Conservation (phyloP, 2,888 invertebrate genomes). For the Mythimna lalbum region DNA sequence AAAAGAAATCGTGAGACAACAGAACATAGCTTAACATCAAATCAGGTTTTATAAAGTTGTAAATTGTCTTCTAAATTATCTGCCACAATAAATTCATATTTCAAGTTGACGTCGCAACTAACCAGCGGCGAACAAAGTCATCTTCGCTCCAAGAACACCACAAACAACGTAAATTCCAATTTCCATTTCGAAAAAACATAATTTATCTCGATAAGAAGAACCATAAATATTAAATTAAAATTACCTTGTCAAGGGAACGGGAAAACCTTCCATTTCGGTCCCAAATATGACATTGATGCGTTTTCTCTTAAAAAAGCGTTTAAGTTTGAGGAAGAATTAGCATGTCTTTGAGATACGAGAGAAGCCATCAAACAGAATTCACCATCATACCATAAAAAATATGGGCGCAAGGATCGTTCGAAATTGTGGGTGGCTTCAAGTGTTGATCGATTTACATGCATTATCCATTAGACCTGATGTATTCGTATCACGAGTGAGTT, state of each 20-base stretch:
- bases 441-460: slow-evolving; percentile 68
- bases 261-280: slow-evolving; percentile 46
- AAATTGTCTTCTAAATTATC: background rate
- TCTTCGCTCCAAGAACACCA: slow-evolving; percentile 1
- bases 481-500: slow-evolving; percentile 51
- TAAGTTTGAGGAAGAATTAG: slow-evolving; percentile 51
- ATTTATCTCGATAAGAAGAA: slow-evolving; percentile 50
- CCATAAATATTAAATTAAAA: slow-evolving; percentile 59
- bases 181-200: slow-evolving; percentile 48
- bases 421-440: slow-evolving; percentile 47
- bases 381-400: slow-evolving; percentile 46
- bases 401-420: slow-evolving; percentile 37
- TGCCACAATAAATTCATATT: slow-evolving; percentile 7
- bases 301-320: slow-evolving; percentile 30
- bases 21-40: background rate
- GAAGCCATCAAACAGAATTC: slow-evolving; percentile 48
- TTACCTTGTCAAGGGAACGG: slow-evolving; percentile 52
- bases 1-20: background rate
- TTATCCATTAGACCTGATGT: slow-evolving; percentile 68
- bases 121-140: slow-evolving; percentile 14
- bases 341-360: slow-evolving; percentile 43
- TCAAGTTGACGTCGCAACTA: background rate
- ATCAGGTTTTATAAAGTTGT: background rate
- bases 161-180: slow-evolving; percentile 33
- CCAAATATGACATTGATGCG: slow-evolving; percentile 50